Evolutionary conservation across 1,140 invertebrate genomes (phyloP), one percentile per base, ranked within the genome.

Genomic region (Globodera rostochiensis): DNA sequence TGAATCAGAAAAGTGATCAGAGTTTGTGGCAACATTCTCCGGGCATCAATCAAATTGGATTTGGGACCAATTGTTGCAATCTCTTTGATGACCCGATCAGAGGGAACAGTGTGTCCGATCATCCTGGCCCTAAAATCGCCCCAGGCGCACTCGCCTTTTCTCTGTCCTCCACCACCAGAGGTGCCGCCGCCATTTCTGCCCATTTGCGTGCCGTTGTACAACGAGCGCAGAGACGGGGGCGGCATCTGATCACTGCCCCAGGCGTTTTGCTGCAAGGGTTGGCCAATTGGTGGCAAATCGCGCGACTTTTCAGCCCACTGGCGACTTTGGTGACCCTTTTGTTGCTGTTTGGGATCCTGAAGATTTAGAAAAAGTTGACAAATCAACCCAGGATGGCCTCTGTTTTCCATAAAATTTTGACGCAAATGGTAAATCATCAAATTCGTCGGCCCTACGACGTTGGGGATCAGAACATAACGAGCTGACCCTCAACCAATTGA

Each of bases 231-330:
- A 25, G 80, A 81, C 9, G 80, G 80, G 0, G 80, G 80, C 9
- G 80, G 80, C 21, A 81, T n/a, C 7, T 67, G 64, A 57, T 81
- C 80, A n/a, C 46, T 70, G 21, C 77, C 45, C 80, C 80, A 81
- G 2, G 11, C 50, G 19, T 80, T 80, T 45, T 19, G 45, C 36
- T 46, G 13, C 19, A 66, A 49, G 46, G 36, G 45, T 46, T 53
- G 46, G 21, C 46, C 77, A 36, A 69, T 76, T 8, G 50, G 53
- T 36, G 77, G 60, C 47, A 57, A 50, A 11, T 77, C 69, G 69
- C 73, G 75, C 19, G 80, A 80, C 57, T 60, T 79, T 69, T 81
- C 76, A 80, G 21, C 9, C 57, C 66, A 2, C 0, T n/a, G 50
- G 46, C 47, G 79, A 53, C 36, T 73, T 9, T 74, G 47, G 5